Percentiles rank a stretch among this genome's conserved stretches.
These are phyloP conservation scores for Sinocyclocheilus anophthalmus DNA, from an alignment of 2,113 vertebrate species.

Conservation along the genomic window DNA sequence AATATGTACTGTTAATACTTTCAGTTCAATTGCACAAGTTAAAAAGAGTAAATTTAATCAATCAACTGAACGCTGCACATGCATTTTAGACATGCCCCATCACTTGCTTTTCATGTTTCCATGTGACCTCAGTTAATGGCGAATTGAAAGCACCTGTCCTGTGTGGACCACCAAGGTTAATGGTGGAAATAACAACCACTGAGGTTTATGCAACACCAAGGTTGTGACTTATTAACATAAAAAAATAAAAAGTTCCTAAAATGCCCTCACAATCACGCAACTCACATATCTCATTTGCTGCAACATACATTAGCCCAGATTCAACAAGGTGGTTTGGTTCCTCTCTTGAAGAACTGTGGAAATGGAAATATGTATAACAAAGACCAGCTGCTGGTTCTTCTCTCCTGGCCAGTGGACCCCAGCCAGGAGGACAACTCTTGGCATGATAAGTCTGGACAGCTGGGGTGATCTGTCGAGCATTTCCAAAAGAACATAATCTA, in stretches of 20 bases:
- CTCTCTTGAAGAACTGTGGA: slow-evolving; percentile 13
- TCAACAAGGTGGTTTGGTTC: slow-evolving; percentile 15
- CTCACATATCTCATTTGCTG: slow-evolving; percentile 1
- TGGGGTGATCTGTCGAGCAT: slow-evolving; percentile 1
- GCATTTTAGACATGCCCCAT: too few relatives aligned
- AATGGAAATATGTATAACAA: slow-evolving; percentile 42
- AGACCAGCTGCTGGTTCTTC: slow-evolving; percentile 40
- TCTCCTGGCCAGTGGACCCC: slow-evolving; percentile 23
- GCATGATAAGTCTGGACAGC: slow-evolving; percentile 30
- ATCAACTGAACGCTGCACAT: too few relatives aligned
- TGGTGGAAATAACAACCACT: neutral
- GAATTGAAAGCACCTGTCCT: neutral
- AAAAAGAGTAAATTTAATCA: too few relatives aligned
- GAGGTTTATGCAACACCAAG: neutral
- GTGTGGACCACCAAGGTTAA: neutral
- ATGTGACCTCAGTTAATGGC: neutral
- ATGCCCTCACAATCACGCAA: neutral
- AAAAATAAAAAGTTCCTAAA: neutral
- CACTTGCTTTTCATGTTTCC: too few relatives aligned
- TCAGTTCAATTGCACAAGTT: too few relatives aligned
- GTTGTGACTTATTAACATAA: neutral
- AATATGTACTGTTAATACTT: too few relatives aligned
- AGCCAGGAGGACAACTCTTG: slow-evolving; percentile 29
- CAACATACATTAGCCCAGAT: neutral
- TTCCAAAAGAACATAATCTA: slow-evolving; percentile 16